Evolutionary conservation across 2,797 vertebrate species (phyloP).

Genomic region (Dallia pectoralis): DNA sequence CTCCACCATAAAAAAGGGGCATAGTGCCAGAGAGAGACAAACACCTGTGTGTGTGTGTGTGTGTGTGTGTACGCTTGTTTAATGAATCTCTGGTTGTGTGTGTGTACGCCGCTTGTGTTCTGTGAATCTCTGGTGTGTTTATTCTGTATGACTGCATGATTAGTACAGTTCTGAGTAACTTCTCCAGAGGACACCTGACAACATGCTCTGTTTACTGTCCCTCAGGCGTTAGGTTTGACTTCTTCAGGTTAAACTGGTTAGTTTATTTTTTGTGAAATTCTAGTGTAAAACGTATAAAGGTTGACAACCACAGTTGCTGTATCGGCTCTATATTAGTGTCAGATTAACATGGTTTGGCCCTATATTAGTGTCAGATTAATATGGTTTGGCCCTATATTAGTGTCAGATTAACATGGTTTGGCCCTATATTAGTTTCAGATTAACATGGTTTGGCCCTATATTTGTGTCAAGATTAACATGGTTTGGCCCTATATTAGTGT

Average conservation of each 20-base stretch:
- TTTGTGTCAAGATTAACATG: too few species aligned
- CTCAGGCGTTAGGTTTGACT: neutral
- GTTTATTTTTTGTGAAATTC: neutral
- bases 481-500: too few species aligned
- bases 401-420: too few species aligned
- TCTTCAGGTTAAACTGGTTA: neutral
- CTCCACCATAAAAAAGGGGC: constrained; percentile 58
- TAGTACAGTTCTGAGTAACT: neutral
- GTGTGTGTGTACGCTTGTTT: constrained; percentile 1
- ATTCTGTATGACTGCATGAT: neutral
- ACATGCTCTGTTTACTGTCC: neutral
- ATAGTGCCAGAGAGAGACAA: constrained; percentile 57
- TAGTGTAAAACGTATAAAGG: too few species aligned
- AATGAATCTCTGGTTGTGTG: neutral
- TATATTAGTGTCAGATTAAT: too few species aligned
- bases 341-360: too few species aligned
- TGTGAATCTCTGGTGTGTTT: constrained; percentile 3
- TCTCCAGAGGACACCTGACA: constrained; percentile 1
- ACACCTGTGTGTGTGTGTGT: constrained; percentile 7
- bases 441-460: too few species aligned
- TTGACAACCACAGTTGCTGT: too few species aligned
- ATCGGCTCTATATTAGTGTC: too few species aligned
- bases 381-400: too few species aligned
- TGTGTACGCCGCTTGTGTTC: neutral
- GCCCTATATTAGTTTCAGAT: too few species aligned